Percentiles rank a stretch among this genome's conserved stretches.
Conservation (phyloP, 2,888 invertebrate genomes). For the Leucoma salicis region DNA sequence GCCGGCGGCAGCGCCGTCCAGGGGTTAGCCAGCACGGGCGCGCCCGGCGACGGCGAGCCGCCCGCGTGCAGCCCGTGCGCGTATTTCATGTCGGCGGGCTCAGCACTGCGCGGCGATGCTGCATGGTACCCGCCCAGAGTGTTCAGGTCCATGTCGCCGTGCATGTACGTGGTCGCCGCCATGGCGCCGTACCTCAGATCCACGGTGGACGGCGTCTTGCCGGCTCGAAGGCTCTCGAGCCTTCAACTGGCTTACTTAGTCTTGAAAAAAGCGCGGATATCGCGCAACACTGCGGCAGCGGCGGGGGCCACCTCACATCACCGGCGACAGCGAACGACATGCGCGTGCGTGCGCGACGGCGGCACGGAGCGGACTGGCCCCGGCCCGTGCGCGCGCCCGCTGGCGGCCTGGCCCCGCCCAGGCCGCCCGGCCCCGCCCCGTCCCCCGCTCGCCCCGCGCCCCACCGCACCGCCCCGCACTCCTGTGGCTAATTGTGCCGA, state of each 20-base stretch:
- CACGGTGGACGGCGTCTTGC: conserved; percentile 85
- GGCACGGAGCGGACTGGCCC: conserved; percentile 77
- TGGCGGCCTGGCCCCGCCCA: conserved; percentile 72
- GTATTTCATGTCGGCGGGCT: conserved; percentile 97
- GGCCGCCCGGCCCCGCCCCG: conserved; percentile 60
- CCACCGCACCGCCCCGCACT: conserved; percentile 25
- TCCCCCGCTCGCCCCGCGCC: conserved; percentile 38
- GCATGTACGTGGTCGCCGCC: conserved; percentile 98
- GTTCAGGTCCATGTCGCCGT: conserved; percentile 93
- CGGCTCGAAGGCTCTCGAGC: conserved; percentile 82
- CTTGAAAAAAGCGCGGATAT: conserved; percentile 73
- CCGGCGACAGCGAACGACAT: conserved; percentile 77
- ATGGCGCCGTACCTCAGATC: conserved; percentile 89
- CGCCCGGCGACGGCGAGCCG: conserved; percentile 81
- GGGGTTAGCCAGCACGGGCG: conserved; percentile 85
- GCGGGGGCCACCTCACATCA: conserved; percentile 81
- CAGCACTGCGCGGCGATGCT: conserved; percentile 93
- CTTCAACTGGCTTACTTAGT: conserved; percentile 75
- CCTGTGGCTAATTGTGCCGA: conserved; percentile 21
- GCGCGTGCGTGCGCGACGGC: conserved; percentile 84
- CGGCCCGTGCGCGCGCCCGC: conserved; percentile 65
- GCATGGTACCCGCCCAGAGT: conserved; percentile 91
- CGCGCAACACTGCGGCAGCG: conserved; percentile 77
- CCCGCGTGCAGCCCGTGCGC: conserved; percentile 93
- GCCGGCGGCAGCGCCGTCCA: conserved; percentile 92